Evolutionary conservation across 2,797 vertebrate species (phyloP).

Genomic region (Phrynocephalus guinanensis): DNA sequence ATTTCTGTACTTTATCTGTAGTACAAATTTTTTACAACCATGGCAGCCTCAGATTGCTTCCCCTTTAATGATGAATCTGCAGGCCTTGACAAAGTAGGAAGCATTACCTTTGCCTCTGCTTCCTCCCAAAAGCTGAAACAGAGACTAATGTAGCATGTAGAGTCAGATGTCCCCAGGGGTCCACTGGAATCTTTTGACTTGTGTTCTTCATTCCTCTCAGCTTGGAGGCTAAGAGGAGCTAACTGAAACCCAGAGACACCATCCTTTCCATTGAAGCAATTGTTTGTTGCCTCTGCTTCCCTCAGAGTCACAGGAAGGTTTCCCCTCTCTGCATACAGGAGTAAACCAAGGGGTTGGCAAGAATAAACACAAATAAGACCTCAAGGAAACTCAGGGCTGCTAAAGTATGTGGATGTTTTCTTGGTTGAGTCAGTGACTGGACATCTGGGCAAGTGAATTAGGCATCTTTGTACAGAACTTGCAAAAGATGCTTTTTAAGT

Average conservation of each 20-base stretch:
- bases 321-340: not conserved
- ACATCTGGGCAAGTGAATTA: not conserved
- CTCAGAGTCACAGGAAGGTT: not conserved
- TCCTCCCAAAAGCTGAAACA: not conserved
- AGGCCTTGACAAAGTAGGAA: not conserved
- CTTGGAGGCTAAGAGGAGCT: not conserved
- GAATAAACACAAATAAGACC: not conserved
- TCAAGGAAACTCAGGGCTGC: not conserved
- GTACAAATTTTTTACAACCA: not conserved
- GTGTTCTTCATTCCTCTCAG: not conserved
- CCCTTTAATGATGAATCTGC: conserved; percentile 1
- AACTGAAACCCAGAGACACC: not conserved
- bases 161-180: not conserved
- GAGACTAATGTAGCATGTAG: conserved; percentile 1
- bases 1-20: not conserved
- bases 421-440: not conserved
- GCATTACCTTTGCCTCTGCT: not conserved
- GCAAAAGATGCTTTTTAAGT: no score
- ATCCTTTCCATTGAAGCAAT: not conserved
- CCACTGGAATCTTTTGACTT: not conserved
- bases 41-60: not conserved
- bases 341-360: not conserved
- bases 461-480: not conserved
- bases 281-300: not conserved
- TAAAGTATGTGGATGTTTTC: not conserved